Evolutionary conservation across 2,113 vertebrate species (phyloP).

Genomic region (Tichodroma muraria): DNA sequence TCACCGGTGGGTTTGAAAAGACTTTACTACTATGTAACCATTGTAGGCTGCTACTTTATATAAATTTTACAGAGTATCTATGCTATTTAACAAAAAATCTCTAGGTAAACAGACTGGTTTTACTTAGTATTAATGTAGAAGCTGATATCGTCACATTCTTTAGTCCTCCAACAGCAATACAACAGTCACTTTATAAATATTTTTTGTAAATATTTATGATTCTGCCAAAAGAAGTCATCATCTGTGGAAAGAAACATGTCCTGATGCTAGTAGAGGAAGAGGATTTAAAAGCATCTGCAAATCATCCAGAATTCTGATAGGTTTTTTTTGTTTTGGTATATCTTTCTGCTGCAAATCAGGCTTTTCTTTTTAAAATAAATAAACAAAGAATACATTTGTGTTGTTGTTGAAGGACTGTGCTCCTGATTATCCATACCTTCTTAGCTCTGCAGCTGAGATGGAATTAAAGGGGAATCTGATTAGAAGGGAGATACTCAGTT

Average conservation of each 20-base stretch:
- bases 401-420: background rate
- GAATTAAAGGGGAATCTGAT: background rate
- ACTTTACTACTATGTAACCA: background rate
- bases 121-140: background rate
- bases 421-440: background rate
- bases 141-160: background rate
- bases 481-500: background rate
- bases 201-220: background rate
- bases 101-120: background rate
- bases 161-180: background rate
- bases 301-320: background rate
- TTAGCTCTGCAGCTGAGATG: background rate
- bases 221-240: background rate
- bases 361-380: background rate
- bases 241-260: background rate
- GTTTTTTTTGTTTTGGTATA: background rate
- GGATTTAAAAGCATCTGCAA: background rate
- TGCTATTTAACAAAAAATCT: background rate
- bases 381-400: background rate
- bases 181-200: background rate
- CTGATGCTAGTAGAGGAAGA: background rate
- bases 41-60: background rate
- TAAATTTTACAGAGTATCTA: background rate
- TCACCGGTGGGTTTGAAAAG: background rate
- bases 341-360: background rate